Percentiles rank a stretch among this genome's conserved stretches.
These are phyloP conservation scores for Gila robusta DNA, from an alignment of 2,797 vertebrate genomes.

Conservation along the genomic window DNA sequence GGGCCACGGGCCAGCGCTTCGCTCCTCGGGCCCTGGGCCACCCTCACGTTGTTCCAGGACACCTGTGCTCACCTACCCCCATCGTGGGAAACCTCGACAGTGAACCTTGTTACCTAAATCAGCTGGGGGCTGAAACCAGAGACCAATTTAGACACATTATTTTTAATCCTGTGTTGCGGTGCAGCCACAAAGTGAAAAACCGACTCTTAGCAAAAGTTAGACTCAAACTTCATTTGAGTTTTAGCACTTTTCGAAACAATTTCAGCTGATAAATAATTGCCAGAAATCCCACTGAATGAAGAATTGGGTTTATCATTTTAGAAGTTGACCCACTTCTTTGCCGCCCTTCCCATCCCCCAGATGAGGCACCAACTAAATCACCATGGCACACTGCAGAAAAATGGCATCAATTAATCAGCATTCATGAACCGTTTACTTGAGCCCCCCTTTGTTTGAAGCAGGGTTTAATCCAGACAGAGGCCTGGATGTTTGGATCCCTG, in stretches of 20 bases:
- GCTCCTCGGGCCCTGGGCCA: constrained; percentile 77
- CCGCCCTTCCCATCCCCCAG: constrained; percentile 39
- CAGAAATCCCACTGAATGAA: constrained; percentile 23
- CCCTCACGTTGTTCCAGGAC: constrained; percentile 80
- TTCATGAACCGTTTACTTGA: constrained; percentile 87
- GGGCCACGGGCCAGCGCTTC: constrained; percentile 86
- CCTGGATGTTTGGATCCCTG: constrained; percentile 82
- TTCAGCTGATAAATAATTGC: background rate
- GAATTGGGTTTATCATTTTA: background rate
- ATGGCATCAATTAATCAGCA: constrained; percentile 89
- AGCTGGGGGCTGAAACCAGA: constrained; percentile 21
- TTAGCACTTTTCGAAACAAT: background rate
- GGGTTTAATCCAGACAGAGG: constrained; percentile 85
- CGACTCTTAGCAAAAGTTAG: background rate
- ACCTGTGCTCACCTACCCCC: constrained; percentile 81
- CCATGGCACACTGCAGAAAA: constrained; percentile 84
- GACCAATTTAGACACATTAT: constrained; percentile 32
- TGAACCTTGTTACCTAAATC: constrained; percentile 43
- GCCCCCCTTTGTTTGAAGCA: constrained; percentile 80
- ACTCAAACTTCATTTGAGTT: background rate
- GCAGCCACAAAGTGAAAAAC: background rate
- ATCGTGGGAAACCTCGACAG: constrained; percentile 78
- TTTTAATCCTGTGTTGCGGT: constrained; percentile 20
- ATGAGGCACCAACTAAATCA: constrained; percentile 70
- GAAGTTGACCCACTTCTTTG: constrained; percentile 57